Conservation (phyloP, 2,797 vertebrate genomes). For the Clarias fuscus region DNA sequence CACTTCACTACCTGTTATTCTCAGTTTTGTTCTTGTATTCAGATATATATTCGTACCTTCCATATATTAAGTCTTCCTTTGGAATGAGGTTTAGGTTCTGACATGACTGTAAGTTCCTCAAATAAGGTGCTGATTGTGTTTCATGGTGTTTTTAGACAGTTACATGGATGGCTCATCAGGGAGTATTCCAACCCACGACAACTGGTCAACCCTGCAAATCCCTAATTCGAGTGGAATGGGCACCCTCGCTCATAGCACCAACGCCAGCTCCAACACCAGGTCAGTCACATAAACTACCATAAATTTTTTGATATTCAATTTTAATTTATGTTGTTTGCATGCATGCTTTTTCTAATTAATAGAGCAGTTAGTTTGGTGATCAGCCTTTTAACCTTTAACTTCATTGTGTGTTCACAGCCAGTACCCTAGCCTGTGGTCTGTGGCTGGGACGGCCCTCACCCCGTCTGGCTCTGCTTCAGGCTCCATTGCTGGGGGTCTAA, state of each 20-base stretch:
- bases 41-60: not conserved
- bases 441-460: slow-evolving; percentile 75
- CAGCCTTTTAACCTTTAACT: not conserved
- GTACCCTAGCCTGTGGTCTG: slow-evolving; percentile 81
- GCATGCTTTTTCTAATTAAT: not conserved
- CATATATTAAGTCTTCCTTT: not conserved
- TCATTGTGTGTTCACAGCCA: slow-evolving; percentile 66
- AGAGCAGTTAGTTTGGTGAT: not conserved
- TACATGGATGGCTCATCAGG: slow-evolving; percentile 79
- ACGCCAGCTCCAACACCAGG: slow-evolving; percentile 77
- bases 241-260: slow-evolving; percentile 74
- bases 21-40: too few relatives aligned
- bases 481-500: slow-evolving; percentile 74
- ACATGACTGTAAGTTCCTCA: not conserved
- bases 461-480: slow-evolving; percentile 73
- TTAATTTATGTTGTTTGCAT: not conserved
- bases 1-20: not conserved
- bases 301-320: not conserved
- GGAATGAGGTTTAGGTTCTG: not conserved
- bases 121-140: not conserved
- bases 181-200: slow-evolving; percentile 72
- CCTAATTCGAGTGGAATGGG: slow-evolving; percentile 79
- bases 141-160: slow-evolving; percentile 66
- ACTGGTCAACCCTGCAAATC: slow-evolving; percentile 79
- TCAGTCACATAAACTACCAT: slow-evolving; percentile 48